Base-by-base conservation (phyloP, 2,113 vertebrate species). In the Scolopax mira region DNA sequence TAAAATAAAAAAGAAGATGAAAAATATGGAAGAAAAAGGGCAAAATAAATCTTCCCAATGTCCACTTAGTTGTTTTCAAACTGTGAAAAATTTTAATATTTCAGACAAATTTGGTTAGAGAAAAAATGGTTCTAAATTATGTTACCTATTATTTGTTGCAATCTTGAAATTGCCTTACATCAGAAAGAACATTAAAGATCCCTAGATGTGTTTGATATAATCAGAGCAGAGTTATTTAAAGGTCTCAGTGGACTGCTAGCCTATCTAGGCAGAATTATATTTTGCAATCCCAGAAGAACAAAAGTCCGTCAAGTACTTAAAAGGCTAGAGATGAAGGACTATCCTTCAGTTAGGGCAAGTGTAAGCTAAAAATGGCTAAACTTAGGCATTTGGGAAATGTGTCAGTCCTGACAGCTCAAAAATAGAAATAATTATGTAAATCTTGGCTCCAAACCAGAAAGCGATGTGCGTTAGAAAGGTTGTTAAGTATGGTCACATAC, bases 381-480 rank as follows among this genome's bases (percentile, higher is more conserved):
- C 0, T 10, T 67, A 89, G 84, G 90, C 81, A 90, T 88, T 61
- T 80, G 86, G 93, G 91, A 94, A 93, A 95, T 88, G 46, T 96
- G 94, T 95, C 94, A 95, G 80, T 74, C 90, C 74, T 89, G 78
- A 95, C 61, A 85, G 75, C 81, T 96, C 72, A 95, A 97, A 97
- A 97, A 95, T 96, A 97, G 96, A 94, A 95, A 92, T 95, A 96
- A 97, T 97, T 97, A 97, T 97, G 96, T 94, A 97, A 97, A 97
- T 97, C 96, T 96, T 97, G 91, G 86, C 86, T 97, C 84, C 70
- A 77, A 89, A 95, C 84, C 91, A 94, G 94, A 84, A 93, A 88
- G 61, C 1, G 12, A 44, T 1, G 3, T 66, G 73, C 77, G 72
- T 91, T 95, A 78, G 78, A 58, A 92, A 95, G 89, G 83, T 88